Evolutionary conservation across 2,797 vertebrate species (phyloP).

Genomic region (Leptatherina wallacei): DNA sequence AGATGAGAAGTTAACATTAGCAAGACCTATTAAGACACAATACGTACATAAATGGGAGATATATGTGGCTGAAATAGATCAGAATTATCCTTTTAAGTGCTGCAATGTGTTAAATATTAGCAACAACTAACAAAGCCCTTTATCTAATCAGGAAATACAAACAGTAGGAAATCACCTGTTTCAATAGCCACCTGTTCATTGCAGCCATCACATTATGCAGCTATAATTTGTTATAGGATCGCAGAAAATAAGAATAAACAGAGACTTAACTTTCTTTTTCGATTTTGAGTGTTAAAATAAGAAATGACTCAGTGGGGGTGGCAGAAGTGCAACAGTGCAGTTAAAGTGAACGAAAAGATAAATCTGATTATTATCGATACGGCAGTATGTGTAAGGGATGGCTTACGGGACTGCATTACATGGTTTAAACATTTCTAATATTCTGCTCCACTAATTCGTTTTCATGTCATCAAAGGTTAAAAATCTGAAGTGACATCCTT

Average conservation of each 20-base stretch:
- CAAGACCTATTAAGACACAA: not conserved
- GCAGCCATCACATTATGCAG: too few relatives aligned
- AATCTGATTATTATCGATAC: not conserved
- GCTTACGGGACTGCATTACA: not conserved
- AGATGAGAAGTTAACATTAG: not conserved
- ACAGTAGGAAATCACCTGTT: not conserved
- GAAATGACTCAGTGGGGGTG: not conserved
- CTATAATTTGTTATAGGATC: not conserved
- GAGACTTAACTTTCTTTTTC: not conserved
- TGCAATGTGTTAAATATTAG: conserved; percentile 3
- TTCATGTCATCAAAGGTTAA: not conserved
- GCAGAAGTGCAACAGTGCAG: not conserved
- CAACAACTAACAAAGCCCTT: not conserved
- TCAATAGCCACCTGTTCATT: too few relatives aligned
- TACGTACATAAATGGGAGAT: not conserved
- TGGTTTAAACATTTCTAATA: not conserved
- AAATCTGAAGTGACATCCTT: not conserved
- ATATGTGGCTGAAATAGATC: not conserved
- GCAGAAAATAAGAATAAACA: not conserved
- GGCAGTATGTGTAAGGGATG: not conserved
- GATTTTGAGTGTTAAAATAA: too few relatives aligned
- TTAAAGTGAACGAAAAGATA: not conserved
- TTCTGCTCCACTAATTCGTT: not conserved
- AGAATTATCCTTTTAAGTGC: not conserved
- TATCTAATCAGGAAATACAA: not conserved